Conservation (phyloP, 2,888 invertebrate species). For the Polyommatus iphigenia region DNA sequence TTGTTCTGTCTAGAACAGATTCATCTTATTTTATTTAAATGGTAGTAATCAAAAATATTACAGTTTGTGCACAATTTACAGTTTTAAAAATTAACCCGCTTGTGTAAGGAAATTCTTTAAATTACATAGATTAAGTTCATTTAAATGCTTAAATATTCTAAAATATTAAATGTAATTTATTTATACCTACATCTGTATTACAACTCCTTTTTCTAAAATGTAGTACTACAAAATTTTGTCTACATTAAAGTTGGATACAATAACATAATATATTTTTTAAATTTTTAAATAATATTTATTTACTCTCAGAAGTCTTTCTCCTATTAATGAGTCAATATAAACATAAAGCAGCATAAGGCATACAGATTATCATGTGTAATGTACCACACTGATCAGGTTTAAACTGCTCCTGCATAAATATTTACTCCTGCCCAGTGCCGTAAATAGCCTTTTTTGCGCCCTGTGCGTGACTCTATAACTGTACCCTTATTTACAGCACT, state of each 20-base stretch:
- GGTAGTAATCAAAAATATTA: background rate
- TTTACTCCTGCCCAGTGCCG: background rate
- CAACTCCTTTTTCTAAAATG: background rate
- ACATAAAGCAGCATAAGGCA: too few species aligned
- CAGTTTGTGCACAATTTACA: conserved; percentile 10
- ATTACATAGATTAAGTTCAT: background rate
- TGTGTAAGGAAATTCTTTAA: background rate
- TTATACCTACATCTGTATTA: background rate
- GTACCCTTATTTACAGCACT: too few species aligned
- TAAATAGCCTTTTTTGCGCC: too few species aligned
- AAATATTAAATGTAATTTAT: background rate
- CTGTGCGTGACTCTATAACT: too few species aligned
- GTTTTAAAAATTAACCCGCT: background rate
- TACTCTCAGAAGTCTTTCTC: background rate
- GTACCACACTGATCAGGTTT: background rate
- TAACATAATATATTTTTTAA: conserved; percentile 2
- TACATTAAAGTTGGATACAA: background rate
- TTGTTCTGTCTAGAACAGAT: conserved; percentile 17
- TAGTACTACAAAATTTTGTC: background rate
- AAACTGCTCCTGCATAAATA: background rate
- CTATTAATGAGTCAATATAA: background rate
- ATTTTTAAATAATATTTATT: background rate
- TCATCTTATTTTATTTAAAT: background rate
- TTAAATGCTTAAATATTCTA: conserved; percentile 17
- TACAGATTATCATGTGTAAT: background rate